Percentiles rank a stretch among this genome's conserved stretches.
Conservation (phyloP, 2,888 invertebrate species). For the Nemapogon koenigi region DNA sequence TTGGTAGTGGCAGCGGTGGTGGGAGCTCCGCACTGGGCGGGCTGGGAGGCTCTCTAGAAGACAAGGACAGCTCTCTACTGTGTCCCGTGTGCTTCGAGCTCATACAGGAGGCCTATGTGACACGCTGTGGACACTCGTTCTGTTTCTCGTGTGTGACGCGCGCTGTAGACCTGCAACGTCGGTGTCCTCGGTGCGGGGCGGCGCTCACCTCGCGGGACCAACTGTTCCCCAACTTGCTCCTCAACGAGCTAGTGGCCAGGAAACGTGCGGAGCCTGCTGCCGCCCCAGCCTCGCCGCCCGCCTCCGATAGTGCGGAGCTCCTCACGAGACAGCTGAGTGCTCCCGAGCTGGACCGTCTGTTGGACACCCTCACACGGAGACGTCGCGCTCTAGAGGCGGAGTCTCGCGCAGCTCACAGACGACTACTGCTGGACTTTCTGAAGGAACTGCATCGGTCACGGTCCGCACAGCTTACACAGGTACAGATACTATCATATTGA, state of each 20-base stretch:
- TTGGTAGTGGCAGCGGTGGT: too few relatives aligned
- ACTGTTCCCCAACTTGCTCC: constrained; percentile 85
- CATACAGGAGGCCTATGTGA: constrained; percentile 89
- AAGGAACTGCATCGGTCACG: constrained; percentile 77
- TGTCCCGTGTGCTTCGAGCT: constrained; percentile 90
- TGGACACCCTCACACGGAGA: constrained; percentile 79
- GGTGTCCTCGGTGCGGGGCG: constrained; percentile 86
- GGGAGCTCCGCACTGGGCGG: constrained; percentile 62
- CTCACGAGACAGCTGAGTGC: constrained; percentile 75
- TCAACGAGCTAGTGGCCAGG: constrained; percentile 70
- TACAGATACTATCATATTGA: too few relatives aligned
- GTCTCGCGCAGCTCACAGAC: constrained; percentile 79
- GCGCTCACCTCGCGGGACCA: constrained; percentile 72
- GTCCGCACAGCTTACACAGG: constrained; percentile 68
- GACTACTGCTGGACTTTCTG: constrained; percentile 84
- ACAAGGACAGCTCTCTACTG: constrained; percentile 68
- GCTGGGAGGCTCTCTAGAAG: constrained; percentile 69
- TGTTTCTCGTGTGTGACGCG: constrained; percentile 88
- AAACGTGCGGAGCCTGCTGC: constrained; percentile 13
- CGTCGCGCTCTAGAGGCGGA: constrained; percentile 84
- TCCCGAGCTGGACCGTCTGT: constrained; percentile 81
- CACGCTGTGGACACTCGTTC: constrained; percentile 92
- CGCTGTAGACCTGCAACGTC: constrained; percentile 84
- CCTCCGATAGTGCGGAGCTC: constrained; percentile 59
- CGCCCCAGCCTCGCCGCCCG: constrained; percentile 21